Conservation (phyloP, 1,140 invertebrate genomes). For the Pseudomyrmex dendroicus region DNA sequence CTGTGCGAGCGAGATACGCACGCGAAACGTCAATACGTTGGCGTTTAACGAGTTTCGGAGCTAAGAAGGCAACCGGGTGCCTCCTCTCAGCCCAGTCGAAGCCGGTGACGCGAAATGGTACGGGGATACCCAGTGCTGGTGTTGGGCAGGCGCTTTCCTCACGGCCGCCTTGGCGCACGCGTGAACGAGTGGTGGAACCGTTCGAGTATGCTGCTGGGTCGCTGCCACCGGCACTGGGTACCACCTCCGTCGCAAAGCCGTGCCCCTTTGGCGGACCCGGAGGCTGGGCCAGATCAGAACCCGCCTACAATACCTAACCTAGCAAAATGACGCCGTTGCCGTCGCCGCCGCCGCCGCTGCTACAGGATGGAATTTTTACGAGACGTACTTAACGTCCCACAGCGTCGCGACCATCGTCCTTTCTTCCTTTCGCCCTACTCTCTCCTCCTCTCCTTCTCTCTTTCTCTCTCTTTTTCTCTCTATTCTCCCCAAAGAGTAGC, state of each 20-base stretch:
- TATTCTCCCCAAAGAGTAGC: neutral
- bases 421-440: constrained; percentile 57
- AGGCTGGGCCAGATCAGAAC: constrained; percentile 36
- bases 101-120: constrained; percentile 83
- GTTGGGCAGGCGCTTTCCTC: constrained; percentile 72
- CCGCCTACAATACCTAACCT: constrained; percentile 50
- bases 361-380: constrained; percentile 83
- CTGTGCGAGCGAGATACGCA: constrained; percentile 46
- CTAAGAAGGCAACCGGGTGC: constrained; percentile 57
- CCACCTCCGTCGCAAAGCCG: constrained; percentile 58
- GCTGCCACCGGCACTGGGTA: constrained; percentile 34
- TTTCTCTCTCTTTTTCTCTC: neutral
- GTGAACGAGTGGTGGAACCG: constrained; percentile 67
- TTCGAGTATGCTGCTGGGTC: constrained; percentile 58
- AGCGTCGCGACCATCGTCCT: constrained; percentile 62
- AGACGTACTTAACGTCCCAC: constrained; percentile 82
- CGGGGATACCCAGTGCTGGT: constrained; percentile 67
- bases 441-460: constrained; percentile 2
- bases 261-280: constrained; percentile 19
- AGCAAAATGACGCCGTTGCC: constrained; percentile 83
- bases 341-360: constrained; percentile 76
- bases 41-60: constrained; percentile 59
- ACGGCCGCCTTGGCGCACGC: constrained; percentile 67
- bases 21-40: constrained; percentile 66
- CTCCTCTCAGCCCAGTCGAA: constrained; percentile 78